These are phyloP conservation scores for Passer domesticus DNA, from an alignment of 2,113 vertebrate species.

Conservation along the genomic window DNA sequence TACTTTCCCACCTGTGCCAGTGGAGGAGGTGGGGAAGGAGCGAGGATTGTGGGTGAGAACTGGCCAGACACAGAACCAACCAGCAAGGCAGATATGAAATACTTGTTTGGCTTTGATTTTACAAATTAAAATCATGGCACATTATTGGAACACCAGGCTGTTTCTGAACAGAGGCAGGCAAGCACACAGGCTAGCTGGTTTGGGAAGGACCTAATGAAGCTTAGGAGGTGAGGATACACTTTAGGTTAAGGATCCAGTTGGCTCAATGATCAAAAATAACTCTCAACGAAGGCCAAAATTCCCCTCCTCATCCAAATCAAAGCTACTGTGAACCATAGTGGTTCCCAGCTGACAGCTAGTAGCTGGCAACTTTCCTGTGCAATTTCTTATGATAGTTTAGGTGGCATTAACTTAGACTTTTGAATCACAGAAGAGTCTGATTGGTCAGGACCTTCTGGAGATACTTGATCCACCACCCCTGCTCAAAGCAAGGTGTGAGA, in stretches of 20 bases:
- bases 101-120: background rate
- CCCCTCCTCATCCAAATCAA: background rate
- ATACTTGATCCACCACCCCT: background rate
- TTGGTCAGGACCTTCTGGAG: background rate
- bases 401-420: background rate
- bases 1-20: background rate
- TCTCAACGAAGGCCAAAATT: background rate
- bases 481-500: accelerated
- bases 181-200: background rate
- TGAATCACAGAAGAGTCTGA: background rate
- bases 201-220: background rate
- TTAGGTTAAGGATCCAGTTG: background rate
- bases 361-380: background rate
- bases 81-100: background rate
- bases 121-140: background rate
- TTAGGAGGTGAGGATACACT: background rate
- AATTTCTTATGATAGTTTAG: background rate
- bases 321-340: background rate
- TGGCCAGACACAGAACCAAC: background rate
- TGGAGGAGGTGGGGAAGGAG: accelerated
- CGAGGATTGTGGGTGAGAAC: accelerated
- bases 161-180: background rate
- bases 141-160: accelerated
- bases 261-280: background rate
- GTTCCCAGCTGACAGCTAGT: background rate